phyloP scores from a whole-genome alignment of 2,113 vertebrate genomes.

The Alaudala cheleensis region DNA sequence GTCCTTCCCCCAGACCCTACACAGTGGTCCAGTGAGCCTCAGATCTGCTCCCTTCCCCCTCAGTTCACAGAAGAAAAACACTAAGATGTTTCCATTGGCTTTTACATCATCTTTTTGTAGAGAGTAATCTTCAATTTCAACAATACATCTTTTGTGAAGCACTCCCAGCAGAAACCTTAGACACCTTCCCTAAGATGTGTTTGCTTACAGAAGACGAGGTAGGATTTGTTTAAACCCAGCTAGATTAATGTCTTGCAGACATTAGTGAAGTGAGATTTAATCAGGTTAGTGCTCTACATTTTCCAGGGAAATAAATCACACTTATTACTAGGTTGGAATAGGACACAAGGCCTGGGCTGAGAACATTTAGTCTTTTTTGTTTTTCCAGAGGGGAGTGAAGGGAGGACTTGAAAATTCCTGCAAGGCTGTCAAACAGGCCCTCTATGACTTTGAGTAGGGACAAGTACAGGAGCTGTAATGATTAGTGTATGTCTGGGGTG shows the following conservation, averaged over 20 bases:
- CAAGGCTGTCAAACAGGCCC: background rate
- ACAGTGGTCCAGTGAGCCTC: conserved; percentile 19
- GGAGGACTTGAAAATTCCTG: conserved; percentile 12
- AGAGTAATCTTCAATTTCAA: conserved; percentile 56
- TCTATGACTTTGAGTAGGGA: background rate
- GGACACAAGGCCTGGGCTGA: conserved; percentile 5
- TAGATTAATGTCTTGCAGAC: conserved; percentile 68
- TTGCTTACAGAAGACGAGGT: conserved; percentile 67
- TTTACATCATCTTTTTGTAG: conserved; percentile 58
- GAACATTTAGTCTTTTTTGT: background rate
- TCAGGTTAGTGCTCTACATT: conserved; percentile 61
- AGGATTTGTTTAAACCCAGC: conserved; percentile 65
- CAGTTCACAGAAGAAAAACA: conserved; percentile 63
- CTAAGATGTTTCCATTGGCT: conserved; percentile 57
- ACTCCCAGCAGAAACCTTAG: conserved; percentile 65
- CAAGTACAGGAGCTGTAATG: background rate
- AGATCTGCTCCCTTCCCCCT: conserved; percentile 28
- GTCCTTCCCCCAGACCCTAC: background rate
- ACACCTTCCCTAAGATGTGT: conserved; percentile 66
- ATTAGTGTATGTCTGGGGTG: background rate
- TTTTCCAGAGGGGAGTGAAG: background rate
- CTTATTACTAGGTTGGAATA: conserved; percentile 51
- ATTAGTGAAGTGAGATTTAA: conserved; percentile 67
- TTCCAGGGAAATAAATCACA: conserved; percentile 64
- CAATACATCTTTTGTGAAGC: conserved; percentile 67